These are phyloP conservation scores for Porites lobata DNA, from an alignment of 92 coral and sea anemone species.

Conservation along the genomic window DNA sequence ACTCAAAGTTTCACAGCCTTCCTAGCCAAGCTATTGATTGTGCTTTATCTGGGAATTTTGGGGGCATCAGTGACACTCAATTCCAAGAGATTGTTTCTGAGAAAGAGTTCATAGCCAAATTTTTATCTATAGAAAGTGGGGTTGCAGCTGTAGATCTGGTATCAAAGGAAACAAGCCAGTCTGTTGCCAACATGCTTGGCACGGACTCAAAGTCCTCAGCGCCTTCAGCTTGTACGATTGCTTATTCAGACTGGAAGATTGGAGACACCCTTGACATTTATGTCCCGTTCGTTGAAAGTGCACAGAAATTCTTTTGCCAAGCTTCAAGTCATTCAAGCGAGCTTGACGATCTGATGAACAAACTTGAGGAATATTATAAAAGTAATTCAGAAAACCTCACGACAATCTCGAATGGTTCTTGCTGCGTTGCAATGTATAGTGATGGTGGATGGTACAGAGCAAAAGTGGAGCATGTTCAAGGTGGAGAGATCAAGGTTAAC, in stretches of 20 bases:
- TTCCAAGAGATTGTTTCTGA: constrained; percentile 75
- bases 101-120: constrained; percentile 63
- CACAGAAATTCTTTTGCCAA: constrained; percentile 70
- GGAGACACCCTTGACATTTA: constrained; percentile 41
- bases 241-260: constrained; percentile 22
- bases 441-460: constrained; percentile 95
- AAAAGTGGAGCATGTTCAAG: constrained; percentile 72
- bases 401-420: constrained; percentile 45
- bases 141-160: constrained; percentile 72
- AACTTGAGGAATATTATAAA: constrained; percentile 74
- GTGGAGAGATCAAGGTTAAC: constrained; percentile 76
- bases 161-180: constrained; percentile 55
- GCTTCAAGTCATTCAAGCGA: constrained; percentile 16
- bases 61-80: constrained; percentile 24
- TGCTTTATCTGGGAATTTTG: constrained; percentile 27
- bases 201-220: background rate
- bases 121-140: constrained; percentile 48
- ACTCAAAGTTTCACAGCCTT: constrained; percentile 77
- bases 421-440: constrained; percentile 75
- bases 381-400: constrained; percentile 38
- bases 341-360: constrained; percentile 75
- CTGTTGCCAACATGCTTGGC: constrained; percentile 26
- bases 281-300: constrained; percentile 49
- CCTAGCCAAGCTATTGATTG: constrained; percentile 83
- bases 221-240: background rate